phyloP scores from a whole-genome alignment of 2,888 invertebrate genomes.

The Meloe dianella region DNA sequence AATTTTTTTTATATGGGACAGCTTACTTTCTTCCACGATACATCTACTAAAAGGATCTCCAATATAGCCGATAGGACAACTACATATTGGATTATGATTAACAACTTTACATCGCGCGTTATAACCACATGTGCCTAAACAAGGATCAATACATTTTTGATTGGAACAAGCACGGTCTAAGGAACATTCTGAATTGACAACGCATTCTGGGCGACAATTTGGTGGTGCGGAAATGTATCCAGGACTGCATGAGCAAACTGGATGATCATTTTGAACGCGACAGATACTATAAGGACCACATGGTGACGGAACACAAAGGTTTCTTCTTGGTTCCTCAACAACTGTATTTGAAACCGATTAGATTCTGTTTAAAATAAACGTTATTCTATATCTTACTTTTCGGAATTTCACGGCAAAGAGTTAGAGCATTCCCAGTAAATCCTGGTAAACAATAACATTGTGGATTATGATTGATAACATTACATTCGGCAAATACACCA shows the following conservation, averaged over 20 bases:
- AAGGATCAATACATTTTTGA: conserved; percentile 79
- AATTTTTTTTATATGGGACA: conserved; percentile 31
- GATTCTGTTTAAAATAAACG: neutral
- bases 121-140: conserved; percentile 76
- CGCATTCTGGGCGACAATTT: conserved; percentile 78
- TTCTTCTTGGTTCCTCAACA: conserved; percentile 60
- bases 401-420: conserved; percentile 63
- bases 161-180: conserved; percentile 77
- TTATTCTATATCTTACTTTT: conserved; percentile 47
- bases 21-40: conserved; percentile 69
- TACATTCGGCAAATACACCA: conserved; percentile 78
- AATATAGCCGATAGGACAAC: conserved; percentile 70
- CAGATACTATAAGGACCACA: conserved; percentile 82
- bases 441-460: conserved; percentile 77
- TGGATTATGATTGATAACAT: conserved; percentile 77
- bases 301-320: conserved; percentile 78
- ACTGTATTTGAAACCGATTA: conserved; percentile 33
- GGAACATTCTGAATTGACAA: conserved; percentile 79
- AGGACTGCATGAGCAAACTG: conserved; percentile 77
- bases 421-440: conserved; percentile 74
- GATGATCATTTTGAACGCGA: conserved; percentile 72
- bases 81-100: conserved; percentile 81
- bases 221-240: conserved; percentile 79
- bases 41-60: conserved; percentile 83
- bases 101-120: conserved; percentile 80